Base-by-base conservation (phyloP, 2,797 vertebrate species). In the Chromis chromis region DNA sequence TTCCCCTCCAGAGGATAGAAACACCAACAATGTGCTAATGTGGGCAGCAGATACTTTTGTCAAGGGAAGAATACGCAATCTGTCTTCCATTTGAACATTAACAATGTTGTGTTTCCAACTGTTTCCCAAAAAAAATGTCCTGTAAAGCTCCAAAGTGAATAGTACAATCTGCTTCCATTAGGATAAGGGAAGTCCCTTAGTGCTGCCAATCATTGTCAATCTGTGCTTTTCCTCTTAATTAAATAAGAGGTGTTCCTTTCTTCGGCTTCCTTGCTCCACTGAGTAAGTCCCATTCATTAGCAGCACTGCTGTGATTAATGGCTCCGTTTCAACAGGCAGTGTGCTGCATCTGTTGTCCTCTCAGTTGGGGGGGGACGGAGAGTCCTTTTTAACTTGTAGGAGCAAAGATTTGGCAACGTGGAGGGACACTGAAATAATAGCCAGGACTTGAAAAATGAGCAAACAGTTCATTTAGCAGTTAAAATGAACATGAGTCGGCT, bases 281-380 rank as follows among this genome's bases (percentile, higher is more conserved):
- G 70, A 83, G 58, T 80, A 65, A 61, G 55, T 79, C 70, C 65
- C 69, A 70, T 83, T 88, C 77, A 88, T 75, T 70, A 71, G 58
- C 10, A 46, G 55, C 79, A 67, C 72, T 64, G 66, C 70, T 82
- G 77, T 87, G 86, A 89, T 84, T 79, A 87, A 90, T 88, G 82
- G 73, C 82, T 74, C 36, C 0, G 19, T 67, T 84, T 83, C 81
- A 82, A 63, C 65, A 54, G 84, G 77, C 66, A 46, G 77, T 57
- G 56, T 44, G 57, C 76, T 69, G 76, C 88, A 80, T 87, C 86
- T 87, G 88, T 66, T 83, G 81, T 82, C 80, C 53, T 65, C 70
- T 76, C 70, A 0, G 70, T 76, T 44, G 63, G 70, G 48, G 21
- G 61, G 53, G 73, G 63, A 40, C 6, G 10, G 50, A 14, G 17